Percentiles rank a stretch among this genome's conserved stretches.
Conservation (phyloP, 2,113 vertebrate genomes). For the Bufo bufo region DNA sequence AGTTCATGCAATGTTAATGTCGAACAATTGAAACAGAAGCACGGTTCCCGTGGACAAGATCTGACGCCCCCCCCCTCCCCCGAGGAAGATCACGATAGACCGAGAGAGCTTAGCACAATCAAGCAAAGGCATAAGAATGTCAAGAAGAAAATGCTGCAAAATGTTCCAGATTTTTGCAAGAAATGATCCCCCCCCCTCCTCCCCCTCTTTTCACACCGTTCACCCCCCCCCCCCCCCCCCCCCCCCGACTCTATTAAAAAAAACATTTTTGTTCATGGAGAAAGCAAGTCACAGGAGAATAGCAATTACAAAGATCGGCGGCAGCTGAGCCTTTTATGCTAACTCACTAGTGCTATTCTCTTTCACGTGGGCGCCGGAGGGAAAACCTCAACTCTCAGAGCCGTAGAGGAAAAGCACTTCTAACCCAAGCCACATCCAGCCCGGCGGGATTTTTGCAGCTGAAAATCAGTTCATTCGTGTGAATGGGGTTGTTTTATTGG, state of each 20-base stretch:
- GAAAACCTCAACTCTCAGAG: conserved; percentile 61
- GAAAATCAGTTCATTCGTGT: too few species aligned
- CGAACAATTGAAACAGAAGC: conserved; percentile 29
- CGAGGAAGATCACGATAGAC: conserved; percentile 56
- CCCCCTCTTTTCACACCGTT: too few species aligned
- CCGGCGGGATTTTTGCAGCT: conserved; percentile 47
- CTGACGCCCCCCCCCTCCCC: not conserved
- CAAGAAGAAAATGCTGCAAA: conserved; percentile 49
- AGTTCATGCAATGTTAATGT: conserved; percentile 70
- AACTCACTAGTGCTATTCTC: conserved; percentile 45
- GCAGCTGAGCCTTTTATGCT: conserved; percentile 64
- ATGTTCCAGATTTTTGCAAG: conserved; percentile 56
- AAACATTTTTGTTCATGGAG: conserved; percentile 64
- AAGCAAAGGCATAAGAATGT: conserved; percentile 22
- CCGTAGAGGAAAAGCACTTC: conserved; percentile 50
- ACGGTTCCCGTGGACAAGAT: conserved; percentile 46
- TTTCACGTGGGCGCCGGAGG: conserved; percentile 61
- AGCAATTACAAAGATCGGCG: conserved; percentile 65
- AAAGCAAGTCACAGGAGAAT: conserved; percentile 65
- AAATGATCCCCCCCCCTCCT: conserved; percentile 60
- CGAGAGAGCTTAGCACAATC: conserved; percentile 18
- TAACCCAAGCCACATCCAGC: conserved; percentile 42
- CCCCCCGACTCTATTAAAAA: conserved; percentile 61
- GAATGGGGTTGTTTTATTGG: too few species aligned
- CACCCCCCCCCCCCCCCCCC: not conserved